Evolutionary conservation across 2,888 invertebrate species (phyloP), one percentile per base, ranked within the genome.

Genomic region (Drosophila rellima): DNA sequence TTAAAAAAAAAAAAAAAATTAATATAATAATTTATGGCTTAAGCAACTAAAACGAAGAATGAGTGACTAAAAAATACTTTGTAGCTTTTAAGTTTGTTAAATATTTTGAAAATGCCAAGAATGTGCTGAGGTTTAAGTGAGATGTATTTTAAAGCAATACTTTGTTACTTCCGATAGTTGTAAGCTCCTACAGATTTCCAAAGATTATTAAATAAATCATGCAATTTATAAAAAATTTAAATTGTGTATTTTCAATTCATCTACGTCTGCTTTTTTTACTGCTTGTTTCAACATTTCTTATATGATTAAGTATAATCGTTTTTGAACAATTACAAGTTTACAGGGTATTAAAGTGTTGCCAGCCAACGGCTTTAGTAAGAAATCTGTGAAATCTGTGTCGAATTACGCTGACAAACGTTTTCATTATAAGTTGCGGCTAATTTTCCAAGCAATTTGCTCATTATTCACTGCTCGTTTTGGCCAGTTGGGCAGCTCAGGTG

Each of bases 321-420:
- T 7, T 8, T 37, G 6, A 0, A 20, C 20, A 42, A 6, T 13
- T 2, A 42, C 2, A 2, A 2, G 6, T 13, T 40, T 51, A 26
- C 23, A 60, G 78, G 47, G 73, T 63, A 72, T 66, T 4, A 51
- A 13, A 56, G 51, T 52, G 37, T 57, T 42, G 48, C 56, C 39
- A 39, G 45, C 45, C 37, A 18, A 48, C 18, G 18, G 37, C 40
- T 35, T n/a, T 52, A 17, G 40, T 18, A 33, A 64, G 52, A 77
- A 65, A 64, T 57, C 64, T 78, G 70, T 68, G 72, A 80, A 84
- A 78, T 74, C 73, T 86, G 61, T 82, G 87, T 78, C 81, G 79
- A 80, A 78, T 88, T 73, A 59, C 70, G 67, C 63, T 61, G 74
- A 86, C 83, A 83, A 88, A 83, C 87, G 83, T 86, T 83, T 80